Evolutionary conservation across 2,113 vertebrate species (phyloP).

Genomic region (Leiothrix lutea): DNA sequence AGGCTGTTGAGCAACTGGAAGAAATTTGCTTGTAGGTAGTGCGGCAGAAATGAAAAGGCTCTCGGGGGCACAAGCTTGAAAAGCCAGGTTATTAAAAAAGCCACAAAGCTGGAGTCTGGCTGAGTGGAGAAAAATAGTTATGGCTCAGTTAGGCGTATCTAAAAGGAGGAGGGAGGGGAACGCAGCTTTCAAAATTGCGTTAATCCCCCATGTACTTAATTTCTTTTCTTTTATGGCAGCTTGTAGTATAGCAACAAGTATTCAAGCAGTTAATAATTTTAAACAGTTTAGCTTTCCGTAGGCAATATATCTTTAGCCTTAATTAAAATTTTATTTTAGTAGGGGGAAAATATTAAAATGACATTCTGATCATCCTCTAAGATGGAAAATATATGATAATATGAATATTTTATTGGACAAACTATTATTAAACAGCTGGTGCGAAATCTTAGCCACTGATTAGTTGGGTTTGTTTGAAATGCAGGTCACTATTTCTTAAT

Average conservation of each 20-base stretch:
- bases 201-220: constrained; percentile 92
- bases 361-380: constrained; percentile 63
- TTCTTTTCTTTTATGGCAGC: constrained; percentile 82
- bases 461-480: constrained; percentile 4
- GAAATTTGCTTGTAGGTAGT: constrained; percentile 91
- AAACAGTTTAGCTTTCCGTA: constrained; percentile 78
- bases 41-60: constrained; percentile 83
- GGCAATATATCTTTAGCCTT: constrained; percentile 75
- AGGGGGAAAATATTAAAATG: constrained; percentile 73
- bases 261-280: constrained; percentile 81
- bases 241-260: constrained; percentile 86
- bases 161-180: constrained; percentile 82
- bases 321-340: constrained; percentile 80
- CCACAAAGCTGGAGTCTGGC: constrained; percentile 91
- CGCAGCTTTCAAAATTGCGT: constrained; percentile 86
- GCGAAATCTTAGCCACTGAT: constrained; percentile 5
- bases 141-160: constrained; percentile 86
- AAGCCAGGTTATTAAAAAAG: constrained; percentile 95
- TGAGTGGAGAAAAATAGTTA: constrained; percentile 90
- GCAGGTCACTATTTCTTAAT: constrained; percentile 50
- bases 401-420: constrained; percentile 79
- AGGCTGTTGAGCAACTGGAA: constrained; percentile 91
- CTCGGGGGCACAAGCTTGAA: constrained; percentile 87
- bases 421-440: constrained; percentile 67
- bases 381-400: constrained; percentile 70